Percentiles rank a stretch among this genome's conserved stretches.
Conservation (phyloP, 2,113 vertebrate species). For the Aegotheles bennettii region DNA sequence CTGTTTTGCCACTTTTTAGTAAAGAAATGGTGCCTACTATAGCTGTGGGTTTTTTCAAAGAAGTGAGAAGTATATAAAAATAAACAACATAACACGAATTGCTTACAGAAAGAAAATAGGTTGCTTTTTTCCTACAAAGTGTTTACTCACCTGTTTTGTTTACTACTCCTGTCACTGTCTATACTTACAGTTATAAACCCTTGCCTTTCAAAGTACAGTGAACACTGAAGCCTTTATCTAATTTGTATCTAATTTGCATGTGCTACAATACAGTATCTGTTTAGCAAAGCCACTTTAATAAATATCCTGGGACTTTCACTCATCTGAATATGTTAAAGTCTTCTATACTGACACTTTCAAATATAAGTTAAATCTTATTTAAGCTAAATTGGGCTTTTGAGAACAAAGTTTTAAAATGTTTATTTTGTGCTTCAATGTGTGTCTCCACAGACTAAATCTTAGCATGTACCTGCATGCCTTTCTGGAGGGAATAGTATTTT, state of each 20-base stretch:
- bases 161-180: not conserved
- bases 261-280: not conserved
- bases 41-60: not conserved
- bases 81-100: not conserved
- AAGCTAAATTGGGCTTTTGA: not conserved
- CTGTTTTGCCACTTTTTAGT: not conserved
- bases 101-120: not conserved
- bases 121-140: not conserved
- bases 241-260: not conserved
- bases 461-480: not conserved
- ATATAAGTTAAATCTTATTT: not conserved
- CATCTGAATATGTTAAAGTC: not conserved
- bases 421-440: accelerated
- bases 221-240: not conserved
- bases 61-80: not conserved
- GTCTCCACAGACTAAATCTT: not conserved
- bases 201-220: not conserved
- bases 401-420: not conserved
- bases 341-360: not conserved
- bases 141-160: not conserved
- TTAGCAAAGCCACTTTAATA: not conserved
- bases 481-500: not conserved
- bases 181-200: not conserved
- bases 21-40: not conserved
- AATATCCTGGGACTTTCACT: not conserved